Percentiles rank a stretch among this genome's conserved stretches.
Conservation (phyloP, 2,113 vertebrate genomes). For the Machaerirhynchus nigripectus region DNA sequence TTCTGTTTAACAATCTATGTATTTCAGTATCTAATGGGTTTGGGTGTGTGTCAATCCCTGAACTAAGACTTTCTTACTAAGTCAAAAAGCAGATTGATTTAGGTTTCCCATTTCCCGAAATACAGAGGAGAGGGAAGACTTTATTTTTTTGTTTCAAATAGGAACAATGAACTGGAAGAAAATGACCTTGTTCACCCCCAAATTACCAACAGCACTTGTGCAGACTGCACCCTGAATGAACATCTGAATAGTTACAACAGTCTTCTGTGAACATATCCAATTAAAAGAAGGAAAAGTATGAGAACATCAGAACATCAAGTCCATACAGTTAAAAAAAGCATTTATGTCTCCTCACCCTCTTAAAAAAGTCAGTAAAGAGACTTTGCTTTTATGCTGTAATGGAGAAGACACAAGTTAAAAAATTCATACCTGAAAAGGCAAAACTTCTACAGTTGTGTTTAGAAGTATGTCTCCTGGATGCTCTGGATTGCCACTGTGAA, state of each 20-base stretch:
- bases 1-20: neutral
- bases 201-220: neutral
- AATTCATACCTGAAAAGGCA: conserved; percentile 85
- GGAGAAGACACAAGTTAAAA: neutral
- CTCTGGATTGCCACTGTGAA: conserved; percentile 95
- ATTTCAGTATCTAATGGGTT: neutral
- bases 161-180: neutral
- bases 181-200: neutral
- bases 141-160: neutral
- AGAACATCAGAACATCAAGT: neutral
- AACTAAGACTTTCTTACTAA: neutral
- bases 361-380: neutral
- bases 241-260: neutral
- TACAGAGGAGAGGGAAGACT: neutral
- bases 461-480: conserved; percentile 93
- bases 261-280: neutral
- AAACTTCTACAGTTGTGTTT: conserved; percentile 93
- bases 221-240: neutral
- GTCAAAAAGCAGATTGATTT: neutral
- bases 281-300: neutral
- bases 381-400: neutral
- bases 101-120: neutral
- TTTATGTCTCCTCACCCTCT: neutral
- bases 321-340: neutral
- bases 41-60: neutral